Evolutionary conservation across 2,797 vertebrate genomes (phyloP), one percentile per base, ranked within the genome.

Genomic region (Danio aesculapii): DNA sequence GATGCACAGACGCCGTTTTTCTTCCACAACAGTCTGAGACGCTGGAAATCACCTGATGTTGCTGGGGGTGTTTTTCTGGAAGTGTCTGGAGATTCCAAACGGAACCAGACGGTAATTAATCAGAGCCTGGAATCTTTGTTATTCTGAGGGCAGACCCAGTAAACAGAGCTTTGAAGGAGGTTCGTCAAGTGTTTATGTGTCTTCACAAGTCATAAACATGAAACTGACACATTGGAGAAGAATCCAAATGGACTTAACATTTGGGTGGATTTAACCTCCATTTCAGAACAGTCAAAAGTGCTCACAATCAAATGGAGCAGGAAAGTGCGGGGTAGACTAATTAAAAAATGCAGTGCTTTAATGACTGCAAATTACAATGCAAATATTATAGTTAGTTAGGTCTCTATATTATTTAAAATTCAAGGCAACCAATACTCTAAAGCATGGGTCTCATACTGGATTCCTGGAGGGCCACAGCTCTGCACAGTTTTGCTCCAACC

Each of bases 51-150:
- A 68, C 62, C 73, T 61, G 53, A 73, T 66, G 14, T 57, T 21
- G 70, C 16, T 39, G 44, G 59, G 67, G 68, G 77, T 10, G 47
- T 21, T 10, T 62, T 47, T 52, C 1, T 46, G 81, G 46, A 19
- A 53, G 12, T n/a, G 75, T 73, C 57, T 41, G 81, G 84, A 79
- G 86, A 78, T 84, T 64, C 84, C 83, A 87, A 89, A 87, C 74
- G 80, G 79, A 85, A 85, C 85, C 86, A 90, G 88, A 86, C n/a
- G 0, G 84, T 82, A 86, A 91, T 91, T 89, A 90, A 91, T 91
- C 88, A 89, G 49, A 81, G 84, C 79, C 69, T 7, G 72, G 81
- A 72, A 71, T 46, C 67, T 69, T 44, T 78, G 75, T 81, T 68
- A 81, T 66, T 58, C 81, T 10, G 74, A 76, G 70, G 71, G 83